A percentile compares a stretch with the other conserved stretches of the same genome.
Conservation (phyloP, 2,113 vertebrate genomes). For the Taxidea taxus region DNA sequence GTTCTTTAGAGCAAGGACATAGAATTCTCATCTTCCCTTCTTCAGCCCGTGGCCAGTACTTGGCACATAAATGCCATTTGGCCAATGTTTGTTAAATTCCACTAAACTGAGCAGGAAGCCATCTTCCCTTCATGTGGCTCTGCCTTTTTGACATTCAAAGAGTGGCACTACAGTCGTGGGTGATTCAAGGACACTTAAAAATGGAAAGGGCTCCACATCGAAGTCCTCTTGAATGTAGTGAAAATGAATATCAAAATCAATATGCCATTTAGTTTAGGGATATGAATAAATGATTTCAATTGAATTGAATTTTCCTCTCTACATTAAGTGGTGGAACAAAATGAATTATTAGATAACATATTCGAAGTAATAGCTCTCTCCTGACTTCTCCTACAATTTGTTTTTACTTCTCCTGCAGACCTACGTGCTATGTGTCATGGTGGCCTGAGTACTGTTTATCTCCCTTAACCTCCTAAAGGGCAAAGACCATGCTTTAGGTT, state of each 20-base stretch:
- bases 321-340: slow-evolving; percentile 40
- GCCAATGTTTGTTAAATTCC: neutral
- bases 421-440: neutral
- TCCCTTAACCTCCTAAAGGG: neutral
- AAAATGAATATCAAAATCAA: slow-evolving; percentile 66
- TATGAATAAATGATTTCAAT: slow-evolving; percentile 69
- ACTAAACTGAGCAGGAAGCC: neutral
- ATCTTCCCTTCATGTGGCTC: neutral
- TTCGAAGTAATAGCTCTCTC: slow-evolving; percentile 35
- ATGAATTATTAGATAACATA: slow-evolving; percentile 53
- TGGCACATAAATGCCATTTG: neutral
- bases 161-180: neutral
- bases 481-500: neutral
- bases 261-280: slow-evolving; percentile 44
- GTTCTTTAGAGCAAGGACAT: neutral
- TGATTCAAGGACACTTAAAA: slow-evolving; percentile 50
- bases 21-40: neutral
- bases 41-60: neutral
- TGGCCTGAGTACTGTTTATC: neutral
- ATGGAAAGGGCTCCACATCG: slow-evolving; percentile 4
- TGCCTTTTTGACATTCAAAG: neutral
- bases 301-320: slow-evolving; percentile 67
- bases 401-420: slow-evolving; percentile 11
- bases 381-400: slow-evolving; percentile 10
- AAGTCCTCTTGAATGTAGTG: slow-evolving; percentile 54